These are phyloP conservation scores for Ceratosolen solmsi DNA, from an alignment of 1,140 invertebrate species.

Conservation along the genomic window DNA sequence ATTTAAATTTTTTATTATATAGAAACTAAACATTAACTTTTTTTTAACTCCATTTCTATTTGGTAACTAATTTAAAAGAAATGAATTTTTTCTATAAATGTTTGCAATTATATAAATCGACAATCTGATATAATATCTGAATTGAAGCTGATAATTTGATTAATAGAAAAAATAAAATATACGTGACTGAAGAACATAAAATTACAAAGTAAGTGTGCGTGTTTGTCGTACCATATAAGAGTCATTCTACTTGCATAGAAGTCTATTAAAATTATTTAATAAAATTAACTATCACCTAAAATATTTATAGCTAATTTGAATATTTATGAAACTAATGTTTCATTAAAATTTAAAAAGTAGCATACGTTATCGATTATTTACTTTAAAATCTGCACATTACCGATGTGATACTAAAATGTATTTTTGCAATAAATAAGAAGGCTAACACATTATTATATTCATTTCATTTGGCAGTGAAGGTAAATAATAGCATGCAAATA, in stretches of 20 bases:
- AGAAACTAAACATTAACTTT: no score
- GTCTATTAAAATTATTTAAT: not conserved
- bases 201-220: not conserved
- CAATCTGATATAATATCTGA: no score
- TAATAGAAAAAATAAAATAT: not conserved
- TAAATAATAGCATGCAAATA: not conserved
- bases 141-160: no score
- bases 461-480: not conserved
- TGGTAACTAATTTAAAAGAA: no score
- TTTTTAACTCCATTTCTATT: no score
- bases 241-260: conserved; percentile 2
- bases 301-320: not conserved
- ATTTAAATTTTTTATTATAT: no score
- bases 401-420: not conserved
- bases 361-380: not conserved
- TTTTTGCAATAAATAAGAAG: not conserved
- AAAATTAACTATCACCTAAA: not conserved
- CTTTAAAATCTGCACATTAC: not conserved
- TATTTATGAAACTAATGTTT: not conserved
- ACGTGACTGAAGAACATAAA: not conserved
- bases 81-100: no score
- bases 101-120: no score
- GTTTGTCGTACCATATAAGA: not conserved
- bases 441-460: not conserved
- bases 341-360: not conserved